Evolutionary conservation across 2,113 vertebrate species (phyloP), one percentile per base, ranked within the genome.

Genomic region (Jacana jacana): DNA sequence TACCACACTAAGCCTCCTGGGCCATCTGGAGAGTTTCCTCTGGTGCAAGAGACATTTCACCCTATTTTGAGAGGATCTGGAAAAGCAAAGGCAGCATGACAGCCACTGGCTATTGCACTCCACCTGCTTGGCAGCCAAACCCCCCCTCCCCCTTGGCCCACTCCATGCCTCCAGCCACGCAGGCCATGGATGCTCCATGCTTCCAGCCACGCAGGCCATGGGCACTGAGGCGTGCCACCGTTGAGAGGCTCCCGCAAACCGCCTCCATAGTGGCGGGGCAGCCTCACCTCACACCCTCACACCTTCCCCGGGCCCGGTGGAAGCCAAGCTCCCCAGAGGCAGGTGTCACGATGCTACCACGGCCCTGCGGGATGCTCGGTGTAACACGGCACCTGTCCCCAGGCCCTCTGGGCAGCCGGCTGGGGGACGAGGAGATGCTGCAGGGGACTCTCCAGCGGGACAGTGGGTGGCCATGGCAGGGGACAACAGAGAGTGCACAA

Each of bases 221-320:
- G 33, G 37, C 1, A 4, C 2, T 11, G 4, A 61, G 30, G 35
- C 0, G 2, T 8, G 51, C 49, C 4, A 4, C 35, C 4, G 1
- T 31, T 7, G 4, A 12, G 2, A 10, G 35, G 30, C 25, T 25
- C 48, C 48, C 11, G 17, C 57, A 49, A 12, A 5, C 11, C 7
- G 1, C 28, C 55, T 10, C 46, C 55, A 7, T 1, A 14, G n/a
- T 7, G 16, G 4, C 2, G 22, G 22, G 35, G 51, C 33, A 16
- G 19, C 13, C 71, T 83, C 64, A 4, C 48, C 42, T 33, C 69
- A 19, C 7, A 33, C 14, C 52, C 57, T 30, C 37, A 23, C 10
- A 19, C 48, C 25, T 11, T 15, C 40, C 40, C 4, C 27, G 13
- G 42, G 42, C 35, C 18, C 25, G 5, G 23, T 12, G 3, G 12